Conservation (phyloP, 2,797 vertebrate genomes). For the Sebastes hubbsi region DNA sequence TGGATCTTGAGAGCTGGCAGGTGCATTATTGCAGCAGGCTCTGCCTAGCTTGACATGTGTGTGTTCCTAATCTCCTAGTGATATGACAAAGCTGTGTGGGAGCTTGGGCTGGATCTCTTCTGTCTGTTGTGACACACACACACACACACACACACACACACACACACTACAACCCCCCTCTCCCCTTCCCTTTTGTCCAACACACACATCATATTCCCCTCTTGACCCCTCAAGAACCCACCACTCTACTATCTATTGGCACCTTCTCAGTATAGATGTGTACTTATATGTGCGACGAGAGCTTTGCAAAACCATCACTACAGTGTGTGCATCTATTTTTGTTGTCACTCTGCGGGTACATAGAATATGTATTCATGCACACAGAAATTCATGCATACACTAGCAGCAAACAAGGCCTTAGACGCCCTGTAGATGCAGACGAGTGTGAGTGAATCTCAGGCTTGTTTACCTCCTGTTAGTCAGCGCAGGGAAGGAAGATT, state of each 20-base stretch:
- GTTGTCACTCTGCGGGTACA: constrained; percentile 28
- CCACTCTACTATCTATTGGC: constrained; percentile 36
- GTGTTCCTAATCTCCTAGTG: constrained; percentile 80
- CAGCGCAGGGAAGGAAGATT: constrained; percentile 79
- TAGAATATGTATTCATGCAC: constrained; percentile 4
- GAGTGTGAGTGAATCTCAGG: constrained; percentile 21
- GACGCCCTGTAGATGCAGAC: not conserved
- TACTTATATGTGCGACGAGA: constrained; percentile 15
- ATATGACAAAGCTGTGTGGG: constrained; percentile 83
- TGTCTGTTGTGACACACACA: constrained; percentile 70
- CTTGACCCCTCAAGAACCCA: constrained; percentile 62
- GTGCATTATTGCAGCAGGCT: constrained; percentile 80
- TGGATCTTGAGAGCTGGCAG: constrained; percentile 78
- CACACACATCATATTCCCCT: constrained; percentile 50
- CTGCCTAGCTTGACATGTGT: constrained; percentile 77
- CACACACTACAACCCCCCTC: constrained; percentile 15
- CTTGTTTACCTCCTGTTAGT: constrained; percentile 32
- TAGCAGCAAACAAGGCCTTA: constrained; percentile 10
- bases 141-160: constrained; percentile 37
- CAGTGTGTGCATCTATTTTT: constrained; percentile 20
- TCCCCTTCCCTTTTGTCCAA: constrained; percentile 44
- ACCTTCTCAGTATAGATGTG: constrained; percentile 50
- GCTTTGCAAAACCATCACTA: constrained; percentile 35
- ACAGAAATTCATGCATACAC: constrained; percentile 12
- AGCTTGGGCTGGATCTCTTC: constrained; percentile 63